phyloP scores from a whole-genome alignment of 2,113 vertebrate species.

The Grallaria varia region DNA sequence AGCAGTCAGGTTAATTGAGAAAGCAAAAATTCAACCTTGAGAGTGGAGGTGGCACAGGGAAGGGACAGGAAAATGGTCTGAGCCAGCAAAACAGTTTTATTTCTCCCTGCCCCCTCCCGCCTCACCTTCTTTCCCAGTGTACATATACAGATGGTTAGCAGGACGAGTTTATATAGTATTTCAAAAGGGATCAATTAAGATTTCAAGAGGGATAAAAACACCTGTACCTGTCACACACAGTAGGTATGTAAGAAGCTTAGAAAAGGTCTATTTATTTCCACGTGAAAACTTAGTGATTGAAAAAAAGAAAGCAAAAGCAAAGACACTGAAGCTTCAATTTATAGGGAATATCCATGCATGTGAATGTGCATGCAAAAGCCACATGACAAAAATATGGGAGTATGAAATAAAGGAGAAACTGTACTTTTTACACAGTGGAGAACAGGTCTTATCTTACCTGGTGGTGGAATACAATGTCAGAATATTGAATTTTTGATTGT shows the following conservation, averaged over 20 bases:
- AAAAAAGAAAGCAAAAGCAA: not conserved
- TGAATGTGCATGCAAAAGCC: not conserved
- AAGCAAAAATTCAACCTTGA: not conserved
- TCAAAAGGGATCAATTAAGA: not conserved
- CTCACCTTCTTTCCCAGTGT: not conserved
- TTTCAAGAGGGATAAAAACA: not conserved
- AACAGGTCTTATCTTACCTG: conserved; percentile 75
- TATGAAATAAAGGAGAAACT: not conserved
- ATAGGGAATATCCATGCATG: not conserved
- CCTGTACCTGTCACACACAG: not conserved
- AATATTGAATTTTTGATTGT: conserved; percentile 82
- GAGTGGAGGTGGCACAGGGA: not conserved
- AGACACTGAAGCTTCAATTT: not conserved
- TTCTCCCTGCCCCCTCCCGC: rapidly evolving
- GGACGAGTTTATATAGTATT: not conserved
- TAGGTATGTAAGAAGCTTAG: not conserved
- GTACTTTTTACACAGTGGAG: not conserved
- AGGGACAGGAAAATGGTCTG: not conserved
- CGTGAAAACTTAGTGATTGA: not conserved
- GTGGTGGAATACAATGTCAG: conserved; percentile 82
- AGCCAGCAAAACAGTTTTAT: not conserved
- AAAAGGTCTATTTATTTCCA: not conserved
- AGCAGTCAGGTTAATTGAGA: not conserved
- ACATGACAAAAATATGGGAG: not conserved
- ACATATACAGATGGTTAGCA: not conserved